These are phyloP conservation scores for Muntiacus reevesi DNA, from an alignment of 2,113 vertebrate species.

Conservation along the genomic window DNA sequence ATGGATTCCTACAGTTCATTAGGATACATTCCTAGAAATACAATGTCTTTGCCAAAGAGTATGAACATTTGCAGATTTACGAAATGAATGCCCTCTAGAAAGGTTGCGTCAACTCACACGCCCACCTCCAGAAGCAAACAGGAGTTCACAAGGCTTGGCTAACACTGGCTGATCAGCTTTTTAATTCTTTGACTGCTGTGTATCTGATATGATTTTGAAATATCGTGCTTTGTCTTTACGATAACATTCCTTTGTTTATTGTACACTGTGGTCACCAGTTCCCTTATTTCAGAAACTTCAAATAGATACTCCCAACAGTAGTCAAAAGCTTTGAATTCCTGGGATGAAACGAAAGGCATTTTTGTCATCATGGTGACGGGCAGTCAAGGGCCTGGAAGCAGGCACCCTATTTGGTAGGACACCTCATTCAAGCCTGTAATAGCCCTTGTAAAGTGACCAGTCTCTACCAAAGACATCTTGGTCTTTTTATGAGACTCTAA, in stretches of 20 bases:
- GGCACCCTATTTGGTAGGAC: not conserved
- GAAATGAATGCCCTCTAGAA: not conserved
- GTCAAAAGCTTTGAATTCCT: not conserved
- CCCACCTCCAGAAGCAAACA: not conserved
- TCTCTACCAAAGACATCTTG: not conserved
- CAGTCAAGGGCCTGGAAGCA: rapidly evolving
- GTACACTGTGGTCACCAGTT: not conserved
- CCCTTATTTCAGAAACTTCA: not conserved
- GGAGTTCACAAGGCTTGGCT: not conserved
- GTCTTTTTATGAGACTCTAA: not conserved
- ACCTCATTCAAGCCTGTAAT: not conserved
- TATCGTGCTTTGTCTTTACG: not conserved
- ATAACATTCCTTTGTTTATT: not conserved
- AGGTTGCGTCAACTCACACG: not conserved
- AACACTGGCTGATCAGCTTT: not conserved
- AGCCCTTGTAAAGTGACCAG: not conserved
- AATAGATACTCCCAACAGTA: not conserved
- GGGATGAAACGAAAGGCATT: not conserved
- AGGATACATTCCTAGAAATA: conserved; percentile 11
- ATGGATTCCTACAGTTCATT: not conserved
- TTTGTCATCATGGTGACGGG: not conserved
- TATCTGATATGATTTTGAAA: not conserved
- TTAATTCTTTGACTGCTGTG: not conserved
- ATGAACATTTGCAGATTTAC: not conserved
- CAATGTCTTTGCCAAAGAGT: not conserved